Base-by-base conservation (phyloP, 2,113 vertebrate genomes). In the Sprattus sprattus region DNA sequence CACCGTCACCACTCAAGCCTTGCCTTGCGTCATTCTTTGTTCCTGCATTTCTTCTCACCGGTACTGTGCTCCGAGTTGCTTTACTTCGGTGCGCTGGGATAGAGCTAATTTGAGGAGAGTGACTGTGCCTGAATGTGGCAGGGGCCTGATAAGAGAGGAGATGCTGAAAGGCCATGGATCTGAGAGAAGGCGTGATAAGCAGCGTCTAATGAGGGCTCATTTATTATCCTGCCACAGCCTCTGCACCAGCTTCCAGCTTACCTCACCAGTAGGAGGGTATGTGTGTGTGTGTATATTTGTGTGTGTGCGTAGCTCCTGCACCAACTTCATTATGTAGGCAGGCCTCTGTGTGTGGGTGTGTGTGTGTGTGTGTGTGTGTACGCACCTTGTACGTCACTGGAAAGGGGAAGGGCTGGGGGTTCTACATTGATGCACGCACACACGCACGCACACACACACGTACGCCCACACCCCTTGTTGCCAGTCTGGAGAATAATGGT, bases 31-130 rank as follows among this genome's bases (percentile, higher is more conserved):
- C 71, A 78, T 32, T 15, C 28, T 39, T 16, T 78, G 25, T 13
- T 16, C 0, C 71, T 18, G 60, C 9, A 22, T 25, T 64, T 64
- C 22, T 25, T n/a, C 60, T 78, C 2, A 9, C 28, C 28, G 25
- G 13, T 39, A 2, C 71, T 39, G 11, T 32, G 13, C 28, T 78
- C 28, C 5, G 32, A 71, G 71, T 32, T 3, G 64, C 64, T 22
- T 4, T 22, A 20, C 25, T 25, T 16, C 39, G 71, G 54, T 6
- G 15, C 3, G 28, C 1, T 10, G 28, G 28, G 11, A 16, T 2
- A 28, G 32, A 78, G 71, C 71, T 78, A 78, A 78, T 78, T 78
- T 78, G 71, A 78, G 71, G 28, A 39, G 71, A 10, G 39, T 78
- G 71, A 78, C 71, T 2, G 71, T 15, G 28, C 28, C 71, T 32